phyloP scores from a whole-genome alignment of 64 coral and sea anemone genomes.

The Platygyra sinensis region DNA sequence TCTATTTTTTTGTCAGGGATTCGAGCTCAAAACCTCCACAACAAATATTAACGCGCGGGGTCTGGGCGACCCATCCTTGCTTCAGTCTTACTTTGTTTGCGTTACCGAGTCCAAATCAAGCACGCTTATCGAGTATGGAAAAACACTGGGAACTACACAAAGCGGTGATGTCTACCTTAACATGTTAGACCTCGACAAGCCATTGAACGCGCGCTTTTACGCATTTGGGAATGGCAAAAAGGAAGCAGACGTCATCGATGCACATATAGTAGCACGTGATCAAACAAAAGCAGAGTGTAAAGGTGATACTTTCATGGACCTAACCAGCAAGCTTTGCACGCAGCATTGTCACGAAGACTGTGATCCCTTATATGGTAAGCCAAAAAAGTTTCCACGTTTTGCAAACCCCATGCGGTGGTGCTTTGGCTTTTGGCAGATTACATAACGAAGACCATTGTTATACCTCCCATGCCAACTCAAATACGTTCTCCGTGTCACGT shows the following conservation, averaged over 20 bases:
- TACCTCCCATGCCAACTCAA: too few species aligned
- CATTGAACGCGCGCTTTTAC: conserved; percentile 45
- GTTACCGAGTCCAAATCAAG: conserved; percentile 28
- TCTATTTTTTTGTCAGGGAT: background rate
- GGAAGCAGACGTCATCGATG: conserved; percentile 18
- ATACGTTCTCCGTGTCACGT: too few species aligned
- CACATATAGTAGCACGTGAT: conserved; percentile 42
- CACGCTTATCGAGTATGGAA: conserved; percentile 62
- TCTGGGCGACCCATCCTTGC: conserved; percentile 24
- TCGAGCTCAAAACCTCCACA: conserved; percentile 6
- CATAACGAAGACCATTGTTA: too few species aligned
- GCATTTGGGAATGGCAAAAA: conserved; percentile 52
- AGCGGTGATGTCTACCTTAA: conserved; percentile 46
- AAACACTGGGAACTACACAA: conserved; percentile 46
- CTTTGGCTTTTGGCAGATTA: too few species aligned
- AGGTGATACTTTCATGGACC: conserved; percentile 42
- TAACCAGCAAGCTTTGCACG: background rate
- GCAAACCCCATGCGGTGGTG: too few species aligned
- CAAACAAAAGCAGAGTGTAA: conserved; percentile 41
- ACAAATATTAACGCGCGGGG: conserved; percentile 19
- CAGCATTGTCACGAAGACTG: conserved; percentile 66
- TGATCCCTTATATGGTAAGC: conserved; percentile 45
- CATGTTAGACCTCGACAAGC: conserved; percentile 9
- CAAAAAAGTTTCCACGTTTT: background rate
- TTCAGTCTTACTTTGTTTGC: conserved; percentile 63